phyloP scores from a whole-genome alignment of 2,888 invertebrate genomes.

The Parnassius smintheus region DNA sequence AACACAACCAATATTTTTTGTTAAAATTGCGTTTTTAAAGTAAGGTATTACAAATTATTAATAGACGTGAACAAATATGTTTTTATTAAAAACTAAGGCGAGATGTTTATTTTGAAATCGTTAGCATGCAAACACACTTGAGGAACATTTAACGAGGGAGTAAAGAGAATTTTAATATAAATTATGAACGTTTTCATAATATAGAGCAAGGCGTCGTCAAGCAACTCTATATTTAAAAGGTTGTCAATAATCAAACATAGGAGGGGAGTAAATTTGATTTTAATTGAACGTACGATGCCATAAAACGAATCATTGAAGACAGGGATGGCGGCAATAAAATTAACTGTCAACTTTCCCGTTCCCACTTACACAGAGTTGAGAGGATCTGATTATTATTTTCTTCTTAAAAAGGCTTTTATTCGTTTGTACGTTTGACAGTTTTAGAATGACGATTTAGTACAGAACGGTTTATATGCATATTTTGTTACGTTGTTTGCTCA shows the following conservation, averaged over 20 bases:
- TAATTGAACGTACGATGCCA: conserved; percentile 64
- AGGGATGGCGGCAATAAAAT: conserved; percentile 52
- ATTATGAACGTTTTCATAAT: conserved; percentile 30
- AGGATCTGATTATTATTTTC: conserved; percentile 34
- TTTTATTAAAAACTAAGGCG: background rate
- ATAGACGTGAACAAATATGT: no score
- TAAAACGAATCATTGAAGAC: conserved; percentile 60
- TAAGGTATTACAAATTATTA: no score
- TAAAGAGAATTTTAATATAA: conserved; percentile 27
- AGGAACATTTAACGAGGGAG: conserved; percentile 18
- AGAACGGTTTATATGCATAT: background rate
- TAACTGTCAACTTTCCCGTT: conserved; percentile 45
- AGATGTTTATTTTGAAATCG: conserved; percentile 21
- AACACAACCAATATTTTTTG: no score
- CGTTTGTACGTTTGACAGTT: conserved; percentile 5
- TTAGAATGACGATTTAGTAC: conserved; percentile 2
- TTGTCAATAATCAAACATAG: conserved; percentile 46
- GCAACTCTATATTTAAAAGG: conserved; percentile 39
- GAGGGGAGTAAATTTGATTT: conserved; percentile 62
- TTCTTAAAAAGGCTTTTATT: conserved; percentile 12
- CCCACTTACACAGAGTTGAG: conserved; percentile 30
- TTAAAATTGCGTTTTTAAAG: no score
- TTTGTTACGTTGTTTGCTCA: no score
- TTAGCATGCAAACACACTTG: conserved; percentile 14
- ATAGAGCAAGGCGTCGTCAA: conserved; percentile 33